Evolutionary conservation across 2,797 vertebrate genomes (phyloP).

Genomic region (Pelodytes ibericus): DNA sequence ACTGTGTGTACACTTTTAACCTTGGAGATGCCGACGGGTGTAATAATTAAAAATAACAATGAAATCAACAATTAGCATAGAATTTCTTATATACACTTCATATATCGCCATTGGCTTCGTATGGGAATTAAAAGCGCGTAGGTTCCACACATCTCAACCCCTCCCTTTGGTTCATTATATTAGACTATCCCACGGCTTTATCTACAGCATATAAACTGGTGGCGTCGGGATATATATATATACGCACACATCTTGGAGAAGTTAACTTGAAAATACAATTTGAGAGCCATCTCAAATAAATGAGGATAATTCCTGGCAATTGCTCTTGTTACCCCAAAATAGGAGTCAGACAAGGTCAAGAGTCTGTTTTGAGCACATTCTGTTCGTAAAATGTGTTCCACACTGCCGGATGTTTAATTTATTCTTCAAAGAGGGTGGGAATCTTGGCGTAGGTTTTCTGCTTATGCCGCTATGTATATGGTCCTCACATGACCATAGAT

Average conservation of each 20-base stretch:
- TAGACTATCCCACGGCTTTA: not conserved
- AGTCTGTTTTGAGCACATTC: not conserved
- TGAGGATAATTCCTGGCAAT: constrained; percentile 19
- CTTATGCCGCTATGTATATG: not conserved
- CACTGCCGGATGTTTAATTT: not conserved
- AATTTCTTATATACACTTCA: not conserved
- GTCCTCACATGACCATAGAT: constrained; percentile 28
- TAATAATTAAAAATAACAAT: not conserved
- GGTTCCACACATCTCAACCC: not conserved
- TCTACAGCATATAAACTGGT: constrained; percentile 30
- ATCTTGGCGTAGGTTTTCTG: not conserved
- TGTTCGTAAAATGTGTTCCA: constrained; percentile 11
- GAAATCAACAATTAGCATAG: not conserved
- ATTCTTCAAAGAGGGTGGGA: not conserved
- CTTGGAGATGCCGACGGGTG: not conserved
- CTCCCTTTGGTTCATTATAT: no score
- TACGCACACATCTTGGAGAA: constrained; percentile 35
- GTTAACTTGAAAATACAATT: constrained; percentile 41
- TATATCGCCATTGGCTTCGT: no score
- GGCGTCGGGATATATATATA: constrained; percentile 21
- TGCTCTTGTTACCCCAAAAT: constrained; percentile 32
- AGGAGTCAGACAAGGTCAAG: constrained; percentile 42
- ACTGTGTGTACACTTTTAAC: not conserved
- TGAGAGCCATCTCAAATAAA: constrained; percentile 22
- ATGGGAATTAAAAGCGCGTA: not conserved